Conservation (phyloP, 53 echinoderm and acorn worm species). For the Luidia sarsii region DNA sequence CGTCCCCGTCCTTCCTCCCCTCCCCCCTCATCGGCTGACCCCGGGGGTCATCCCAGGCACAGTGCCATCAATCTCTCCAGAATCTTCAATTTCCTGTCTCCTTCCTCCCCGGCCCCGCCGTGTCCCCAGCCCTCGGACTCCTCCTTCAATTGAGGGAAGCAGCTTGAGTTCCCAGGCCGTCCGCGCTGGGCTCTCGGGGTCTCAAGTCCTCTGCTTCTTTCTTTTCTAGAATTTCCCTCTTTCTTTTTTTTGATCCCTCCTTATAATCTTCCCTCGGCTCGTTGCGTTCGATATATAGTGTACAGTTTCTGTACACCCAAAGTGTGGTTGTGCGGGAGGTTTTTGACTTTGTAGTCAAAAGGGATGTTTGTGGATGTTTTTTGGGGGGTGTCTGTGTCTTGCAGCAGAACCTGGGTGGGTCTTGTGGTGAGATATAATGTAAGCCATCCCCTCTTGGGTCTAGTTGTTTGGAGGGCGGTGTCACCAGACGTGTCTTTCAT, state of each 20-base stretch:
- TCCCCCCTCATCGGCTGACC: conserved; percentile 1
- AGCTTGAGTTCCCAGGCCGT: conserved; percentile 2
- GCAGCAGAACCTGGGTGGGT: no score
- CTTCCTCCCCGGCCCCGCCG: conserved; percentile 12
- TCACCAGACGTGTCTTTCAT: no score
- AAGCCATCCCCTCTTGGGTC: no score
- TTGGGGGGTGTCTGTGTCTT: no score
- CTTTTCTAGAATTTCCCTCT: neutral
- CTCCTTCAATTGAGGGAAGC: conserved; percentile 28
- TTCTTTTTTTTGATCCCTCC: neutral
- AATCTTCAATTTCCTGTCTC: conserved; percentile 36
- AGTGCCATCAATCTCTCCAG: conserved; percentile 31
- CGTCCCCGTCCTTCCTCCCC: neutral
- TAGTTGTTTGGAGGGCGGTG: no score
- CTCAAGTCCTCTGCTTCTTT: neutral
- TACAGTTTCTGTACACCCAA: no score
- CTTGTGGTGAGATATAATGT: no score
- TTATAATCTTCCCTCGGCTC: no score
- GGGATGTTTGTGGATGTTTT: no score
- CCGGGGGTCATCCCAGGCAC: conserved; percentile 25
- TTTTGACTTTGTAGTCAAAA: no score
- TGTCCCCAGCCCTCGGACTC: conserved; percentile 9
- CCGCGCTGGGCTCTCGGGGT: neutral
- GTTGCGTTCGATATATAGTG: no score
- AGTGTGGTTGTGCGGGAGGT: no score